A percentile compares a stretch with the other conserved stretches of the same genome.
Conservation (phyloP, 2,113 vertebrate species). For the Pristiophorus japonicus region DNA sequence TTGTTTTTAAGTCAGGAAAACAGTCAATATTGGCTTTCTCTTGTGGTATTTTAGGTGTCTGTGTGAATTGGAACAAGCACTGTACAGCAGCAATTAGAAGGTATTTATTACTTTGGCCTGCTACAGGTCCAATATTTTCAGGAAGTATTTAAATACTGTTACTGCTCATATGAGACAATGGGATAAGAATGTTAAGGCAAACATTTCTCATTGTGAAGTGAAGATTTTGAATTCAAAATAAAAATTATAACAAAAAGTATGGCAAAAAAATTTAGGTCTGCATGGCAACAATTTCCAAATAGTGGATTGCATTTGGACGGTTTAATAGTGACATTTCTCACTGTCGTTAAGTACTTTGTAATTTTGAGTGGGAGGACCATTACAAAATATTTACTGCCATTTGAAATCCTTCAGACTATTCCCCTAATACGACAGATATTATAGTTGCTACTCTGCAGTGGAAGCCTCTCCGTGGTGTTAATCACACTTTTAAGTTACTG, state of each 20-base stretch:
- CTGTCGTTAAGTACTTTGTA: not conserved
- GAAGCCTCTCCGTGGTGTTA: not conserved
- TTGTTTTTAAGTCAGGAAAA: not conserved
- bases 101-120: not conserved
- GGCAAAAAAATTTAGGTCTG: not conserved
- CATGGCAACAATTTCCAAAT: not conserved
- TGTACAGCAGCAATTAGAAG: not conserved
- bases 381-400: not conserved
- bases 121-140: not conserved
- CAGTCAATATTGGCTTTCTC: not conserved
- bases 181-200: not conserved
- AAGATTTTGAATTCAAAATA: not conserved
- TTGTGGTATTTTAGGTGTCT: not conserved
- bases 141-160: not conserved
- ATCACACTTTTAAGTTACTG: no score
- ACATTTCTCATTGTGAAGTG: not conserved
- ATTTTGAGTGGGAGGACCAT: not conserved
- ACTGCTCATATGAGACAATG: not conserved
- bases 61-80: not conserved
- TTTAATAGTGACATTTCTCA: not conserved
- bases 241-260: not conserved
- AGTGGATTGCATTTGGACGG: not conserved
- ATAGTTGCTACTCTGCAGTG: not conserved
- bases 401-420: not conserved
- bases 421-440: not conserved